Evolutionary conservation across 2,113 vertebrate species (phyloP).

Genomic region (Oncorhynchus keta): DNA sequence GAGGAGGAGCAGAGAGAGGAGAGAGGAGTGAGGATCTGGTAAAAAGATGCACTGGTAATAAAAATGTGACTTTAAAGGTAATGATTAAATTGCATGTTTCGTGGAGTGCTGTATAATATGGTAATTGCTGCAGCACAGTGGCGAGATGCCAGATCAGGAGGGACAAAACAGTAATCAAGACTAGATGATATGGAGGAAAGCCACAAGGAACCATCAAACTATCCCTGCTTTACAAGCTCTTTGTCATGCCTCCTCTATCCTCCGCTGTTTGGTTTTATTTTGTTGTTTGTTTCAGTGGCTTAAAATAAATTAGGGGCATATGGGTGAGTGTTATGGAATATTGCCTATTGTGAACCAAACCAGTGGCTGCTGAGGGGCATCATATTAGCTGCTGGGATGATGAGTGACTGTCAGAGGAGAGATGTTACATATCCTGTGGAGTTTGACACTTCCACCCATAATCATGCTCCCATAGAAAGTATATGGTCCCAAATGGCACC

Average conservation of each 20-base stretch:
- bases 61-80: not conserved
- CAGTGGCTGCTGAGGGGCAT: constrained; percentile 28
- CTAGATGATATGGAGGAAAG: not conserved
- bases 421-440: constrained; percentile 41
- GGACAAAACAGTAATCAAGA: not conserved
- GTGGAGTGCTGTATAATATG: constrained; percentile 14
- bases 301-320: constrained; percentile 7
- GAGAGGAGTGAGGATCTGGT: not conserved
- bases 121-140: constrained; percentile 3
- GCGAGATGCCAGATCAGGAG: constrained; percentile 1
- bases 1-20: too few relatives aligned
- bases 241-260: not conserved
- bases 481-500: too few relatives aligned
- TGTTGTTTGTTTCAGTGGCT: constrained; percentile 23
- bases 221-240: not conserved
- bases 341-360: constrained; percentile 29
- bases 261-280: constrained; percentile 2
- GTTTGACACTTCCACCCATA: constrained; percentile 27
- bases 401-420: constrained; percentile 35
- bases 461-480: not conserved
- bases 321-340: constrained; percentile 27
- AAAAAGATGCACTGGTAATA: constrained; percentile 5
- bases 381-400: constrained; percentile 45
- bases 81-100: constrained; percentile 14
- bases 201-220: not conserved